phyloP scores from a whole-genome alignment of 2,113 vertebrate genomes.

The Dascyllus trimaculatus region DNA sequence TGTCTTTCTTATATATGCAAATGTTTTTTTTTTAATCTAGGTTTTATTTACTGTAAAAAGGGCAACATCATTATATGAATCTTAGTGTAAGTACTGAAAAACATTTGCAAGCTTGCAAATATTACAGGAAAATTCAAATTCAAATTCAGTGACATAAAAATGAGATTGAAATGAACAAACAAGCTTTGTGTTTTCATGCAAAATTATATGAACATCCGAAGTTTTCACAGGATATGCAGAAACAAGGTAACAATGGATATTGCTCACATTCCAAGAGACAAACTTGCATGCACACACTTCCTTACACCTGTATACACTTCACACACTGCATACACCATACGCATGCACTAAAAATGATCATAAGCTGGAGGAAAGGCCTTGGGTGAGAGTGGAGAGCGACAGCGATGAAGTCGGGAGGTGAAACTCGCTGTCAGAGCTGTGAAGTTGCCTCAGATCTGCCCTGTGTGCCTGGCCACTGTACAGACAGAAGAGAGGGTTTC shows the following conservation, averaged over 20 bases:
- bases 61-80: not conserved
- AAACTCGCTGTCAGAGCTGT: conserved; percentile 67
- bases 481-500: conserved; percentile 61
- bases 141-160: not conserved
- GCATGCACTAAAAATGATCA: conserved; percentile 51
- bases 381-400: conserved; percentile 44
- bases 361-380: conserved; percentile 30
- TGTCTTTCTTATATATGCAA: not conserved
- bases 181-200: not conserved
- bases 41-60: no score
- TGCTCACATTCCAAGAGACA: conserved; percentile 1
- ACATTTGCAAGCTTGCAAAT: not conserved
- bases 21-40: not conserved
- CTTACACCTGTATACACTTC: not conserved
- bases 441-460: conserved; percentile 75
- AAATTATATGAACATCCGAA: conserved; percentile 5
- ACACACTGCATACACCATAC: conserved; percentile 5
- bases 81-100: not conserved
- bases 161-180: not conserved
- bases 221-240: conserved; percentile 1
- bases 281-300: not conserved
- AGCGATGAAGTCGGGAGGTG: conserved; percentile 62
- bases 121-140: not conserved
- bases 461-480: conserved; percentile 59
- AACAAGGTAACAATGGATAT: not conserved